Evolutionary conservation across 2,113 vertebrate species (phyloP).

Genomic region (Cichladusa arquata): DNA sequence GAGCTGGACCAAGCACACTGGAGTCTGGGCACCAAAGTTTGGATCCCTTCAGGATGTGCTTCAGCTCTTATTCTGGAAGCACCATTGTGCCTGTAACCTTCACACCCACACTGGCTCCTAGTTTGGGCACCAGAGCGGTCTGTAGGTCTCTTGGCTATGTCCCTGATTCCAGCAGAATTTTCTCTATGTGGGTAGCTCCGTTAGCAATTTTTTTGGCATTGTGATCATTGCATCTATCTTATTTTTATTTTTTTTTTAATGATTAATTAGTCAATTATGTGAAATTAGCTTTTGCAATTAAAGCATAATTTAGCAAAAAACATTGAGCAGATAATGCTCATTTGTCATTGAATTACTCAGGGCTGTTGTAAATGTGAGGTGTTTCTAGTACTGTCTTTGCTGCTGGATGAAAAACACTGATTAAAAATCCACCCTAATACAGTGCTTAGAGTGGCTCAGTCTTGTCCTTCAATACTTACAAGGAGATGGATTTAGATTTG

Average conservation of each 20-base stretch:
- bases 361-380: background rate
- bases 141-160: background rate
- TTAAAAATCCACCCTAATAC: background rate
- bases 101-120: background rate
- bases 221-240: background rate
- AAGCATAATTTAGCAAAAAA: constrained; percentile 49
- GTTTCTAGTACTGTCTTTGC: background rate
- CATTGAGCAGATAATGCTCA: background rate
- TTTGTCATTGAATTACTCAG: constrained; percentile 32
- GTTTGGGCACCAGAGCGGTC: background rate
- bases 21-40: background rate
- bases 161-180: background rate
- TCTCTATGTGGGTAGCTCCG: background rate
- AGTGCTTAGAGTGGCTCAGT: background rate
- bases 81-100: background rate
- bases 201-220: background rate
- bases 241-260: constrained; percentile 24
- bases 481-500: background rate
- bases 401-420: background rate
- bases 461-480: constrained; percentile 24
- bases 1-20: background rate
- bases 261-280: constrained; percentile 57
- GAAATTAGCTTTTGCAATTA: constrained; percentile 61
- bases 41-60: background rate
- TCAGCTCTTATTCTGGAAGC: background rate